phyloP scores from a whole-genome alignment of 2,797 vertebrate species.

The Leuciscus waleckii region DNA sequence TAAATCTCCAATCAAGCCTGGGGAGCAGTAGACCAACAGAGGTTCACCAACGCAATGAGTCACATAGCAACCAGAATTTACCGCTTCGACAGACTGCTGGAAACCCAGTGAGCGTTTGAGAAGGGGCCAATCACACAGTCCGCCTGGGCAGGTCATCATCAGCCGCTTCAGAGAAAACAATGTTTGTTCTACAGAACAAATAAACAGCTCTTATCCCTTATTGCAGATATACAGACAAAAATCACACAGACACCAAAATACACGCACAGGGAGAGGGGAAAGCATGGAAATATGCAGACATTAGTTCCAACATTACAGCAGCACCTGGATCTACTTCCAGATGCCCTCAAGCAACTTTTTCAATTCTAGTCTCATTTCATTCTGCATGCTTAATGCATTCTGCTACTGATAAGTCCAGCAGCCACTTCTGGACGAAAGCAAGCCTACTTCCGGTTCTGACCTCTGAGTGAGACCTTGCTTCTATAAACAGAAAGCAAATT shows the following conservation, averaged over 20 bases:
- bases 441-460: constrained; percentile 10
- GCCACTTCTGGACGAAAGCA: constrained; percentile 17
- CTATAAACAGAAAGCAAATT: constrained; percentile 27
- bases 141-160: constrained; percentile 26
- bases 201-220: constrained; percentile 7
- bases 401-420: constrained; percentile 28
- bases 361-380: constrained; percentile 41
- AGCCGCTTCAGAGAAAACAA: constrained; percentile 38
- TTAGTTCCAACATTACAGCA: constrained; percentile 30
- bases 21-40: constrained; percentile 35
- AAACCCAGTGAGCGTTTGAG: constrained; percentile 43
- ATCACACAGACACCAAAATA: not conserved
- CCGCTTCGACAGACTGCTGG: constrained; percentile 36
- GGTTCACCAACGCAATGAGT: constrained; percentile 47
- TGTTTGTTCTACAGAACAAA: constrained; percentile 38
- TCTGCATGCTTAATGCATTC: constrained; percentile 31
- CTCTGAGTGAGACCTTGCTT: constrained; percentile 13
- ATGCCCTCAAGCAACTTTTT: constrained; percentile 36
- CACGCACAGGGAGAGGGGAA: not conserved
- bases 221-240: not conserved
- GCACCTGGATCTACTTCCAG: constrained; percentile 42
- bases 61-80: constrained; percentile 58
- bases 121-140: constrained; percentile 33
- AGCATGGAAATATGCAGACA: constrained; percentile 2
- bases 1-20: constrained; percentile 54